phyloP scores from a whole-genome alignment of 2,797 vertebrate genomes.

The Caiman crocodilus region DNA sequence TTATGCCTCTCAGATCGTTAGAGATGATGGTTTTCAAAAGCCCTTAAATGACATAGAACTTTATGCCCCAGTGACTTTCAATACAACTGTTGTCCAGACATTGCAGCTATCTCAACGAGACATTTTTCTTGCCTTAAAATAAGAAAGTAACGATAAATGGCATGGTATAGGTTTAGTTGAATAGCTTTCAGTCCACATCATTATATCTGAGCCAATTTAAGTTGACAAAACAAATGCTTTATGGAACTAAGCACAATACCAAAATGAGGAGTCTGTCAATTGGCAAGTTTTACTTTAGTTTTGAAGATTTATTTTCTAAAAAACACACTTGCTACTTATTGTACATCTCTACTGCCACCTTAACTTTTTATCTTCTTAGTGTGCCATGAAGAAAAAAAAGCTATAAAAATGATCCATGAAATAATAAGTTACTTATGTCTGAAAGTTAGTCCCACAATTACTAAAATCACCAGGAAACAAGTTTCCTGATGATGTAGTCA shows the following conservation, averaged over 20 bases:
- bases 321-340: background rate
- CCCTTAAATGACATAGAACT: background rate
- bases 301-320: background rate
- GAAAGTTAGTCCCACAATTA: background rate
- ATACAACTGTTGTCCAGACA: background rate
- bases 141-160: background rate
- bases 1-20: background rate
- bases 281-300: background rate
- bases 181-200: background rate
- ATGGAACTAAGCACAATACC: background rate
- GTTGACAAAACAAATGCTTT: background rate
- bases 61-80: background rate
- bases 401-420: background rate
- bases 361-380: too few species aligned
- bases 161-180: background rate
- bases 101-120: background rate
- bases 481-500: constrained; percentile 3
- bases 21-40: background rate
- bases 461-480: too few species aligned
- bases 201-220: background rate
- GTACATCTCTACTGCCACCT: background rate
- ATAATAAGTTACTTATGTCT: constrained; percentile 17
- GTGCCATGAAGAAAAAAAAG: too few species aligned
- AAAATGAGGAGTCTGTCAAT: background rate
- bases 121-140: background rate